Base-by-base conservation (phyloP, 2,113 vertebrate species). In the Pseudolaguvia tuberculata region DNA sequence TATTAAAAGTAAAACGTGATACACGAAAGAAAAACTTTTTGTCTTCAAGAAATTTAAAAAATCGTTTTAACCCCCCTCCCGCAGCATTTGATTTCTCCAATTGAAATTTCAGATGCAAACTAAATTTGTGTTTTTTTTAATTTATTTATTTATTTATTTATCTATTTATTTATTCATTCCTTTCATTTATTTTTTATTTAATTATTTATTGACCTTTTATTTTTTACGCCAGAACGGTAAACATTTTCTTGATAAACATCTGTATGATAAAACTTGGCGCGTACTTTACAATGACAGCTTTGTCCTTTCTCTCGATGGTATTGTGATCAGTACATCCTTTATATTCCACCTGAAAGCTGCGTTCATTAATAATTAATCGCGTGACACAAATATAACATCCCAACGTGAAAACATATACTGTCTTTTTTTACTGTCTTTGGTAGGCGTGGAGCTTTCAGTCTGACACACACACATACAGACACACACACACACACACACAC, bases 401-500 rank as follows among this genome's bases (percentile, higher is more conserved):
- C 83, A 81, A 72, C 82, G 78, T 15, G 27, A 77, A 86, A 84
- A 83, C 85, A 79, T 87, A 79, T 79, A 84, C 87, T 81, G 20
- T 57, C 31, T 84, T 87, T 85, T 83, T 81, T 70, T 17, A 82
- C 86, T 42, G 83, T 85, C 87, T 84, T 83, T 75, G 83, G 91
- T 90, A 91, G 94, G 92, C 91, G 93, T 90, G 93, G 91, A 92
- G 88, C 72, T 74, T 83, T 89, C 87, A 78, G 85, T 88, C 88
- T 86, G 90, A 90, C 79, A 74, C 69, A 71, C 52, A n/a, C n/a
- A n/a, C n/a, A n/a, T n/a, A n/a, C n/a, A n/a, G n/a, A n/a, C n/a
- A n/a, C n/a, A n/a, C n/a, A n/a, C n/a, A 55, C 68, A 70, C 50
- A 21, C 50, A 39, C 51, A 52, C 65, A 51, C 65, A 51, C 52